Evolutionary conservation across 2,113 vertebrate genomes (phyloP), one percentile per base, ranked within the genome.

Genomic region (Gnathonemus echidnorhynchus): DNA sequence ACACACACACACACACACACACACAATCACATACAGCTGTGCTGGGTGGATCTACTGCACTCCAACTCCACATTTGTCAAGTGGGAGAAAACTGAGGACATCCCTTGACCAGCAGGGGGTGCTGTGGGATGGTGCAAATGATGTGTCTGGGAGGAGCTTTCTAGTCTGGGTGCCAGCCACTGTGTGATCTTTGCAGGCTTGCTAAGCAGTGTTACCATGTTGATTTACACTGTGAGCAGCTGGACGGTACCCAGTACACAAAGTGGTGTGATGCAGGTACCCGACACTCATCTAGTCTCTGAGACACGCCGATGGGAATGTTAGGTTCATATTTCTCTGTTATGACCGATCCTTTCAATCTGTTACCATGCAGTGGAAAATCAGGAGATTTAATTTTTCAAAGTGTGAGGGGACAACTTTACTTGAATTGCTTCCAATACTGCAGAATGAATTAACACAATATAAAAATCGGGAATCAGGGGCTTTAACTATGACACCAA

Each of bases 21-120:
- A 49, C 10, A 90, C 49, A 35, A 7, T 50, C 24, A 90, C 53
- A 85, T 91, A 89, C 83, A 7, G 2, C 31, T 94, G 95, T 95
- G 95, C 95, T 92, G 89, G 91, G 95, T 93, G 95, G 95, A 96
- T 95, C 95, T 95, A 95, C 95, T 94, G 95, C 94, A 94, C 95
- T 95, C 94, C 92, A 93, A 93, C 88, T 91, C 88, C 90, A 88
- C 3, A 86, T 46, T 86, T 39, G 17, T 19, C 48, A 91, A 49
- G 74, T 74, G 17, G 86, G 39, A 35, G 50, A 56, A 11, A 83
- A n/a, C 5, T 27, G 42, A 84, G 86, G 70, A 27, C 86, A 50
- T 88, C 58, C 49, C 62, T 45, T 53, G 35, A n/a, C 46, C 62
- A 86, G 84, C 6, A n/a, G 49, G 15, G 35, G 66, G 66, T 24